A percentile compares a stretch with the other conserved stretches of the same genome.
Evolutionary conservation across 2,113 vertebrate species (phyloP).

Genomic region (Procavia capensis): DNA sequence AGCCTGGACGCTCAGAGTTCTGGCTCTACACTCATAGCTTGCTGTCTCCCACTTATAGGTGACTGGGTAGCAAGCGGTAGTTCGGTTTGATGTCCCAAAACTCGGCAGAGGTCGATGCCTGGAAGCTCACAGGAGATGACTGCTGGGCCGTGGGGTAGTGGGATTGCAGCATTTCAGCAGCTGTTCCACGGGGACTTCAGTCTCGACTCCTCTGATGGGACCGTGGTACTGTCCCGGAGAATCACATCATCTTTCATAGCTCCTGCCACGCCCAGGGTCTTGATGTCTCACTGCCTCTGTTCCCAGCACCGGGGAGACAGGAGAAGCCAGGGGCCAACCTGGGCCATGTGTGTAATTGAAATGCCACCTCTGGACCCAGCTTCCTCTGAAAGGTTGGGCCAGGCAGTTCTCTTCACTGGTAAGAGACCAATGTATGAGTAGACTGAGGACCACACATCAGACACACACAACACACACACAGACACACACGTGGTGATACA

Average conservation of each 20-base stretch:
- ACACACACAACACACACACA: fast-evolving
- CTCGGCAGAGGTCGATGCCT: not conserved
- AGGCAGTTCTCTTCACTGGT: not conserved
- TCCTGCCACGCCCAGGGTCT: not conserved
- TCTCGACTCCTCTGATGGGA: not conserved
- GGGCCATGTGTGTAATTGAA: not conserved
- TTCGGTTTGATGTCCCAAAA: not conserved
- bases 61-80: fast-evolving
- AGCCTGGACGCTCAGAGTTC: not conserved
- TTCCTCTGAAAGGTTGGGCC: not conserved
- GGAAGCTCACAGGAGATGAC: not conserved
- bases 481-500: not conserved
- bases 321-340: not conserved
- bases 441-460: not conserved
- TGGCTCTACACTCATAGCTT: not conserved
- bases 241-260: not conserved
- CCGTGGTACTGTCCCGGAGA: no score
- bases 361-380: not conserved
- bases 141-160: not conserved
- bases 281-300: not conserved
- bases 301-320: not conserved
- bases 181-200: not conserved
- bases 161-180: no score
- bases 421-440: not conserved
- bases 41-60: not conserved